Percentiles rank a stretch among this genome's conserved stretches.
Conservation (phyloP, 2,113 vertebrate species). For the Eulemur macaco region DNA sequence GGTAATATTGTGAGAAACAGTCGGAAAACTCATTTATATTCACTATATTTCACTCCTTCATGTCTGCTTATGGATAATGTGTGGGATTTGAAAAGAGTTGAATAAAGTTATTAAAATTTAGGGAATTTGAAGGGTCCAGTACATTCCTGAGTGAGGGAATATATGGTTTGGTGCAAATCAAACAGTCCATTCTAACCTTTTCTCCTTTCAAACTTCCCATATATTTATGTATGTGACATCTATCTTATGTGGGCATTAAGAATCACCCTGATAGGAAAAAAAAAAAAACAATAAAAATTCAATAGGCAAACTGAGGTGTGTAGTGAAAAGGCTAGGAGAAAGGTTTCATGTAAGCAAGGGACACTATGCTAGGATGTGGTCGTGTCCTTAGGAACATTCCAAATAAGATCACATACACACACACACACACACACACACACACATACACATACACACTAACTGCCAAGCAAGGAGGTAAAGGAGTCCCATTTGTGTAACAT, state of each 20-base stretch:
- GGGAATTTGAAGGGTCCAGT: neutral
- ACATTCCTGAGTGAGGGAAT: neutral
- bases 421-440: neutral
- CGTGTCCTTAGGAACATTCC: neutral
- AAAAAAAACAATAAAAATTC: neutral
- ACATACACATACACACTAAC: no score
- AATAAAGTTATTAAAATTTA: constrained; percentile 4
- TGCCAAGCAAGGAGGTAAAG: neutral
- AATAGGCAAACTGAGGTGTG: neutral
- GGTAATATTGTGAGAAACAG: neutral
- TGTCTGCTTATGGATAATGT: neutral
- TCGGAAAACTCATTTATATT: neutral
- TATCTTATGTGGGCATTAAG: neutral
- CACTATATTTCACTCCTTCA: neutral
- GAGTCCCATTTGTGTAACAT: neutral
- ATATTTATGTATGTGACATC: neutral
- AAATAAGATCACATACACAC: neutral
- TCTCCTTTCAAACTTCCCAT: neutral
- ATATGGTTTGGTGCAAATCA: neutral
- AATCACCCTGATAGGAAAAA: neutral
- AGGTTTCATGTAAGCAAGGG: neutral
- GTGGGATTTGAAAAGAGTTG: neutral
- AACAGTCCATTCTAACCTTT: neutral
- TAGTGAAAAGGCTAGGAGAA: neutral
- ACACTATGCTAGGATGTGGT: neutral